Evolutionary conservation across 2,888 invertebrate genomes (phyloP).

Genomic region (Pegoplata infirma): DNA sequence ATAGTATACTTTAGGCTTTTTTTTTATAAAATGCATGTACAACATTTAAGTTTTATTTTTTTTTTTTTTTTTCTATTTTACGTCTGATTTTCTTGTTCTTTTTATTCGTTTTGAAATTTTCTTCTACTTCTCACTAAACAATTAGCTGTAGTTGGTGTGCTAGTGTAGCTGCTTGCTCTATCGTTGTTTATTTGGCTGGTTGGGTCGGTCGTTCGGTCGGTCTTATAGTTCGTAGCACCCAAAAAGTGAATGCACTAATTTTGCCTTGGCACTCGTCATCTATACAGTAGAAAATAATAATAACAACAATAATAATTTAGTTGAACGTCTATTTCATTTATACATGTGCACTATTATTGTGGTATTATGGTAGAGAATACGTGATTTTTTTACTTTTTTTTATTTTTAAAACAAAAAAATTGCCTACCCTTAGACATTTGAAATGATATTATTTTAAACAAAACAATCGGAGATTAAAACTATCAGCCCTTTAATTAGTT

Average conservation of each 20-base stretch:
- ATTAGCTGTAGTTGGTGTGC: slow-evolving; percentile 6
- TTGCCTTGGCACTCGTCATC: slow-evolving; percentile 74
- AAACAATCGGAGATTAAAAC: slow-evolving; percentile 29
- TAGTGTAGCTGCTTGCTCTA: slow-evolving; percentile 54
- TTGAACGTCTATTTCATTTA: slow-evolving; percentile 34
- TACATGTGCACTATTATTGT: no score
- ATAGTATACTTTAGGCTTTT: slow-evolving; percentile 2
- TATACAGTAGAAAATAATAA: slow-evolving; percentile 43
- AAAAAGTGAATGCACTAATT: slow-evolving; percentile 76
- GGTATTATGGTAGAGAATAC: slow-evolving; percentile 13
- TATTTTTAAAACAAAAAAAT: not conserved
- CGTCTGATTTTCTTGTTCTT: not conserved
- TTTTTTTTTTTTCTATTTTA: slow-evolving; percentile 36
- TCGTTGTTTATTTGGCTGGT: slow-evolving; percentile 33
- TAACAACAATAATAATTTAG: slow-evolving; percentile 36
- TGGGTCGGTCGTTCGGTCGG: slow-evolving; percentile 15
- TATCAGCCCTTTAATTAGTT: not conserved
- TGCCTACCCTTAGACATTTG: slow-evolving; percentile 16
- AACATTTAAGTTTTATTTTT: not conserved
- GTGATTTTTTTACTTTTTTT: slow-evolving; percentile 12
- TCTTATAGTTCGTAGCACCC: slow-evolving; percentile 57
- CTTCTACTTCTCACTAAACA: slow-evolving; percentile 18
- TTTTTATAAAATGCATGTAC: slow-evolving; percentile 1
- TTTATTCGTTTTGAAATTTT: slow-evolving; percentile 26
- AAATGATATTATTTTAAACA: slow-evolving; percentile 23